These are phyloP conservation scores for Vanessa tameamea DNA, from an alignment of 1,140 invertebrate species.

Conservation along the genomic window DNA sequence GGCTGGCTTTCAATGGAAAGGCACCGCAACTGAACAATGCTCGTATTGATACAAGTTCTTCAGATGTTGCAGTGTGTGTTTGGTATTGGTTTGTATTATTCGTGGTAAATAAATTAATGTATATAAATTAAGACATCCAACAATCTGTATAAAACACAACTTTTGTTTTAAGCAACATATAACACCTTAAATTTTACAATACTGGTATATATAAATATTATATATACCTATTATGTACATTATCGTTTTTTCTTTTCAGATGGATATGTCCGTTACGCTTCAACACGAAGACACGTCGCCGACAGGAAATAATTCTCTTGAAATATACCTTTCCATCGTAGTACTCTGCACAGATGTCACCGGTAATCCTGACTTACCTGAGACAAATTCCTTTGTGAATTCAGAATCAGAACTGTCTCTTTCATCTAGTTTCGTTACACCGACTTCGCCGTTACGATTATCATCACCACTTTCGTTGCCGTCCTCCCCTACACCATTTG, in stretches of 20 bases:
- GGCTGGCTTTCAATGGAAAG: too few species aligned
- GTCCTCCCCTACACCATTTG: conserved; percentile 60
- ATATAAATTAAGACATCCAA: too few species aligned
- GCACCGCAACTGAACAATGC: too few species aligned
- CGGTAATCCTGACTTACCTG: conserved; percentile 46
- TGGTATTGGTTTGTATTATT: too few species aligned
- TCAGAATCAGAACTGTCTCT: conserved; percentile 70
- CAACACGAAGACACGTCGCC: conserved; percentile 46
- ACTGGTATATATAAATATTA: too few species aligned
- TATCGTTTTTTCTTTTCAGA: conserved; percentile 51
- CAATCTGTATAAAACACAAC: too few species aligned
- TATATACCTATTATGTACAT: too few species aligned
- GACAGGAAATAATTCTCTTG: conserved; percentile 50
- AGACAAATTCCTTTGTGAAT: conserved; percentile 48
- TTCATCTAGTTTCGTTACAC: conserved; percentile 65
- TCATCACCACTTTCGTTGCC: conserved; percentile 68
- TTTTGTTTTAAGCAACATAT: too few species aligned
- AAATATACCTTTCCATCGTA: conserved; percentile 59
- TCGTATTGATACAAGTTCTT: too few species aligned
- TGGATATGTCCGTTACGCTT: conserved; percentile 56
- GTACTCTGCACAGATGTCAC: conserved; percentile 61
- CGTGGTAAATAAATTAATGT: too few species aligned
- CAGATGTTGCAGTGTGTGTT: too few species aligned
- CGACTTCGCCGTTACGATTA: conserved; percentile 64
- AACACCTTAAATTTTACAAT: too few species aligned